Conservation (phyloP, 2,888 invertebrate genomes). For the Sceliomorpha sp. region DNA sequence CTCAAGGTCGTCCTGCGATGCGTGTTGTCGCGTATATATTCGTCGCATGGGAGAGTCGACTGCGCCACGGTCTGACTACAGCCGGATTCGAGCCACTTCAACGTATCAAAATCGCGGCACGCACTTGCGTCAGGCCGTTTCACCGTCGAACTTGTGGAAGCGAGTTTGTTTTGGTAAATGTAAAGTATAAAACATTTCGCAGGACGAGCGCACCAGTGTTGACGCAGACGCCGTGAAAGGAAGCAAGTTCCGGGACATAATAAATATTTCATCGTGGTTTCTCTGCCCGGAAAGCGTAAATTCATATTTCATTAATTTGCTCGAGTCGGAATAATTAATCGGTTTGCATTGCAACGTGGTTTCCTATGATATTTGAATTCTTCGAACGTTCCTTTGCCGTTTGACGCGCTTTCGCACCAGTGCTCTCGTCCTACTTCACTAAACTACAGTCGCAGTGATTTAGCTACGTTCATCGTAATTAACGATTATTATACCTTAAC, state of each 20-base stretch:
- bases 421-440: constrained; percentile 7
- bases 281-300: no score
- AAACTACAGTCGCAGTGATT: constrained; percentile 22
- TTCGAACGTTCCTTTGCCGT: no score
- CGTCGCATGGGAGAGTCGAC: constrained; percentile 6
- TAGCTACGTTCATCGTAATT: constrained; percentile 22
- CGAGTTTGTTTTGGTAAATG: constrained; percentile 17
- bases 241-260: no score
- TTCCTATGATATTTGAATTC: no score
- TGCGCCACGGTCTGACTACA: constrained; percentile 27
- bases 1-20: constrained; percentile 24
- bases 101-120: constrained; percentile 28
- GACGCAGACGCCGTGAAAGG: no score
- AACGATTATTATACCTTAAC: neutral
- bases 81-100: constrained; percentile 30
- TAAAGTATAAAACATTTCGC: constrained; percentile 22
- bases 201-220: no score
- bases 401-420: no score
- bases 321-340: no score
- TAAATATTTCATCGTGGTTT: no score
- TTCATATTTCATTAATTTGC: no score
- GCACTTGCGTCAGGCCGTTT: constrained; percentile 25
- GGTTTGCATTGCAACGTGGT: no score
- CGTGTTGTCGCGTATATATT: constrained; percentile 11
- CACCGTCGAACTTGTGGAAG: constrained; percentile 18